Conservation (phyloP, 2,888 invertebrate species). For the Nycteola revayana region DNA sequence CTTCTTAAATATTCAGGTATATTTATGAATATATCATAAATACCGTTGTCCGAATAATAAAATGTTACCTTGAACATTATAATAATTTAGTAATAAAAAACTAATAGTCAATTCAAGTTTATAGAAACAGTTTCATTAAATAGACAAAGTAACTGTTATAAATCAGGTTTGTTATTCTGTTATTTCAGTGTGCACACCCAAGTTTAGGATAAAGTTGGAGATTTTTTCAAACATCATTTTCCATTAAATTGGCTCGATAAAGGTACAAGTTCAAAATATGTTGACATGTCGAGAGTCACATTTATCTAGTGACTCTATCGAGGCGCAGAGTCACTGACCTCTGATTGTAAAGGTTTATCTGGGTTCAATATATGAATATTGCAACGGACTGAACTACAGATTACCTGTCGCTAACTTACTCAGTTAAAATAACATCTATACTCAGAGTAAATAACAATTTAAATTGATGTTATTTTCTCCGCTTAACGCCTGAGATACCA, state of each 20-base stretch:
- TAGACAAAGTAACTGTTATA: slow-evolving; percentile 3
- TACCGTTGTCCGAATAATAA: too few relatives aligned
- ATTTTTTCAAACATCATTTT: slow-evolving; percentile 10
- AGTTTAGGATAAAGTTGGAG: slow-evolving; percentile 15
- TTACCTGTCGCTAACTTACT: slow-evolving; percentile 20
- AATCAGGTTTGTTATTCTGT: slow-evolving; percentile 7
- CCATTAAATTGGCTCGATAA: too few relatives aligned
- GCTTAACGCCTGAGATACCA: slow-evolving; percentile 36
- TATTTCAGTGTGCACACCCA: slow-evolving; percentile 15
- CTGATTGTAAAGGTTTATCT: slow-evolving; percentile 66
- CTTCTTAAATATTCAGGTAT: too few relatives aligned
- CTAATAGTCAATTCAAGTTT: too few relatives aligned
- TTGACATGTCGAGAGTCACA: slow-evolving; percentile 21
- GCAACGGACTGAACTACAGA: slow-evolving; percentile 33
- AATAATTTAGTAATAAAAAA: too few relatives aligned
- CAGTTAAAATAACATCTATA: neutral
- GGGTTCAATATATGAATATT: slow-evolving; percentile 53
- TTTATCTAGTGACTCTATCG: slow-evolving; percentile 49
- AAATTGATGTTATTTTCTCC: slow-evolving; percentile 29
- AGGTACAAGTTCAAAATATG: slow-evolving; percentile 22
- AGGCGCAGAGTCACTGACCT: slow-evolving; percentile 55
- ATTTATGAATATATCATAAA: too few relatives aligned
- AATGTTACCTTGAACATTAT: too few relatives aligned
- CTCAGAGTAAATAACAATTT: slow-evolving; percentile 5
- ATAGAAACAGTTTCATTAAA: slow-evolving; percentile 16